Evolutionary conservation across 2,113 vertebrate species (phyloP), one percentile per base, ranked within the genome.

Genomic region (Nerophis ophidion): DNA sequence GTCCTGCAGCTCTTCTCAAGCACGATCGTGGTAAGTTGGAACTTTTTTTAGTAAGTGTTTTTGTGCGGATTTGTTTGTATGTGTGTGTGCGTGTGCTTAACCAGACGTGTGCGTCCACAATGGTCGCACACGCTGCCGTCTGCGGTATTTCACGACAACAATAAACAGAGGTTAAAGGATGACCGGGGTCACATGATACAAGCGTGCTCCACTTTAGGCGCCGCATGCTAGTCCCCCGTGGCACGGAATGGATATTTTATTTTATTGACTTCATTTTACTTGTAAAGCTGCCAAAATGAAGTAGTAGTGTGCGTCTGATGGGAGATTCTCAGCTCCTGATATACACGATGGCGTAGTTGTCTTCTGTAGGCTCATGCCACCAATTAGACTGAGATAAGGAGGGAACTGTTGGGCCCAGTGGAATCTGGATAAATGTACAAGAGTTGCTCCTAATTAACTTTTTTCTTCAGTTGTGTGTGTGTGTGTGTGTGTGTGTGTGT

Each of bases 1-100:
- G 52, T 96, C 61, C 84, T 98, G 70, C 96, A 99, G 68, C 87
- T 99, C 1, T 96, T 98, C 88, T 98, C 95, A 48, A 97, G 97
- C 79, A 94, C 94, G 0, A 11, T 97, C 74, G 93, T 98, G 85
- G 97, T 99, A 88, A 96, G 96, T 93, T 87, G 66, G 57, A 7
- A 65, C 57, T 70, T 48, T 54, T 10, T 34, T 15, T 55, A 26
- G 26, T 26, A 26, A 3, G 26, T 26, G 2, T 26, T 26, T 26
- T 26, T 26, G 26, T 26, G 26, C 26, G 2, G 26, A 3, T 26
- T 26, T 26, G 26, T 55, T 57, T 15, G n/a, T 13, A 42, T 8
- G 7, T 61, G 7, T 42, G 36, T 0, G 1, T 57, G 38, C 40
- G n/a, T 57, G 11, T 66, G 7, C 14, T 61, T 6, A 38, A 59